phyloP scores from a whole-genome alignment of 2,113 vertebrate genomes.

The Otis tarda region DNA sequence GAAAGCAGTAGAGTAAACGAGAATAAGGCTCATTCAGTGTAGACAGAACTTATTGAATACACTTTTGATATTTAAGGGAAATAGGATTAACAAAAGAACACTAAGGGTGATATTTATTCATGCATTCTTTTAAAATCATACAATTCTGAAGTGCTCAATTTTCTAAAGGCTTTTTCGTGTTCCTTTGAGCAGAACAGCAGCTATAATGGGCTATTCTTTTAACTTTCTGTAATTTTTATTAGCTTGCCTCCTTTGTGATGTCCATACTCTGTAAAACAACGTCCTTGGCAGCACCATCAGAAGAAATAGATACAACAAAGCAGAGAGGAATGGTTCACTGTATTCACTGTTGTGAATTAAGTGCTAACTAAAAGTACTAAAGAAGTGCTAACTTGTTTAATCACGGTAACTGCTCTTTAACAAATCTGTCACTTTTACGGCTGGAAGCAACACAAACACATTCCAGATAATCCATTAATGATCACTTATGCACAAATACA shows the following conservation, averaged over 20 bases:
- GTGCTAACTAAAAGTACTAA: neutral
- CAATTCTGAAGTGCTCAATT: neutral
- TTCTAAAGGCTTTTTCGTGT: neutral
- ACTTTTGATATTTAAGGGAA: neutral
- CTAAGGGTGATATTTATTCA: neutral
- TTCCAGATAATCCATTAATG: neutral
- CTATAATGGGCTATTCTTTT: neutral
- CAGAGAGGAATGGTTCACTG: neutral
- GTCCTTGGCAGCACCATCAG: neutral
- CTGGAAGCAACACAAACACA: neutral
- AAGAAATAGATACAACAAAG: constrained; percentile 26
- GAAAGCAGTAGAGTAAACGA: neutral
- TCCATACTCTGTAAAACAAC: neutral
- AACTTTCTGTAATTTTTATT: constrained; percentile 27
- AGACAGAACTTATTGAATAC: neutral
- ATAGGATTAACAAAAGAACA: neutral
- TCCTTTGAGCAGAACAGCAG: neutral
- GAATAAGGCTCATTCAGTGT: neutral
- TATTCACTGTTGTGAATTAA: neutral
- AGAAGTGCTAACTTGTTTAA: neutral
- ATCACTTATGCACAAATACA: neutral
- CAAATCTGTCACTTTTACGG: neutral
- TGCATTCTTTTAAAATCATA: neutral
- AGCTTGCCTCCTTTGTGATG: neutral
- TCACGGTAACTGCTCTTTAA: neutral